Percentiles rank a stretch among this genome's conserved stretches.
phyloP scores from a whole-genome alignment of 1,140 invertebrate species.

The Musca domestica region DNA sequence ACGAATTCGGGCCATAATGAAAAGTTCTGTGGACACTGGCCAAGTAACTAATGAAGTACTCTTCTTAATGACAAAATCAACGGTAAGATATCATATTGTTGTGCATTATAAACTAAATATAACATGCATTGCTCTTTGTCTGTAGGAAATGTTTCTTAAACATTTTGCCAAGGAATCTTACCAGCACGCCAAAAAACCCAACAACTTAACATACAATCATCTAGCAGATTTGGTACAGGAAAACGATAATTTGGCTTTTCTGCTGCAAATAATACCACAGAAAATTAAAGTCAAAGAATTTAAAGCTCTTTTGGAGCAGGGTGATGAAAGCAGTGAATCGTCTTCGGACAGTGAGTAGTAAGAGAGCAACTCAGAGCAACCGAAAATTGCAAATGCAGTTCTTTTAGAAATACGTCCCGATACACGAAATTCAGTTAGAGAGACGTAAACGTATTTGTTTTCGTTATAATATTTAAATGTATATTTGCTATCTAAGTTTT shows the following conservation, averaged over 20 bases:
- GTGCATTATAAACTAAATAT: no score
- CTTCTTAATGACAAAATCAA: conserved; percentile 45
- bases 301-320: conserved; percentile 41
- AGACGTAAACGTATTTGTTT: no score
- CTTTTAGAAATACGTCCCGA: no score
- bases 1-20: conserved; percentile 49
- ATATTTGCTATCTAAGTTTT: no score
- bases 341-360: conserved; percentile 54
- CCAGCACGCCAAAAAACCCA: conserved; percentile 22
- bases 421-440: no score
- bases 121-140: no score
- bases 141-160: conserved; percentile 42
- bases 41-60: conserved; percentile 47
- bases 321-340: conserved; percentile 19
- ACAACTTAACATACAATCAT: conserved; percentile 45
- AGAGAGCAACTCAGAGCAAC: conserved; percentile 3
- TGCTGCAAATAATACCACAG: conserved; percentile 49
- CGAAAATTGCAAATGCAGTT: no score
- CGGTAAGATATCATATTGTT: conserved; percentile 26
- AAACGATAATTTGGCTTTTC: conserved; percentile 42
- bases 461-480: no score
- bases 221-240: conserved; percentile 44
- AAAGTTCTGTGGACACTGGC: conserved; percentile 48
- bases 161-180: conserved; percentile 43
- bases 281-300: conserved; percentile 50